Evolutionary conservation across 2,888 invertebrate genomes (phyloP).

Genomic region (Terebella lapidaria): DNA sequence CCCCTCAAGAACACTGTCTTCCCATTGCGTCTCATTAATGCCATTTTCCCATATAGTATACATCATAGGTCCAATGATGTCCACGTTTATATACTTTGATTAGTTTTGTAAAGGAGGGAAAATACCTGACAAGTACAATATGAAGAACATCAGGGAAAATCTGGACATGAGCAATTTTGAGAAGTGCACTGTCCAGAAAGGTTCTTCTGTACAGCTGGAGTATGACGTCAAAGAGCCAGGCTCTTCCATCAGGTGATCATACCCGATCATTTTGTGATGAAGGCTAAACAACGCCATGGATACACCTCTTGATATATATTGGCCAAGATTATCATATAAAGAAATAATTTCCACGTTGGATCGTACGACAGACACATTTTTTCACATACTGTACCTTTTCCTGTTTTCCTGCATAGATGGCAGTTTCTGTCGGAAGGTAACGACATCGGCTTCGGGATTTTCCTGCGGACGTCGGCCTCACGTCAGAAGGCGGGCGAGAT

Average conservation of each 20-base stretch:
- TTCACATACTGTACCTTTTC: too few species aligned
- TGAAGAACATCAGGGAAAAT: slow-evolving; percentile 9
- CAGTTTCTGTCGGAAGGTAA: slow-evolving; percentile 79
- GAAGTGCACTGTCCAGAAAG: slow-evolving; percentile 68
- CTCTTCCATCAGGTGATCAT: slow-evolving; percentile 69
- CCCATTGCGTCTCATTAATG: too few species aligned
- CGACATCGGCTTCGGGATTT: slow-evolving; percentile 84
- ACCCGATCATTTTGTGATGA: too few species aligned
- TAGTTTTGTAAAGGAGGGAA: slow-evolving; percentile 64
- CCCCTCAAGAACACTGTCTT: too few species aligned
- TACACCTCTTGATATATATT: too few species aligned
- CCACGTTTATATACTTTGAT: too few species aligned
- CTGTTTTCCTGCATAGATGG: too few species aligned
- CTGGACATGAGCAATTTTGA: slow-evolving; percentile 58
- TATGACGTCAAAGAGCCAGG: slow-evolving; percentile 67
- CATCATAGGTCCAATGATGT: too few species aligned
- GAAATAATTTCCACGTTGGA: too few species aligned
- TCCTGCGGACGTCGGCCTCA: slow-evolving; percentile 34
- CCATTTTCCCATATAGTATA: too few species aligned
- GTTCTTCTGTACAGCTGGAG: slow-evolving; percentile 71
- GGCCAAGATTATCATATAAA: too few species aligned
- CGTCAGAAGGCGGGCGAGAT: slow-evolving; percentile 19
- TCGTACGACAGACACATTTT: too few species aligned
- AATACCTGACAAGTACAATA: slow-evolving; percentile 72
- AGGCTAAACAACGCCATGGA: not conserved